Percentiles rank a stretch among this genome's conserved stretches.
phyloP scores from a whole-genome alignment of 2,113 vertebrate genomes.

The Ondatra zibethicus region DNA sequence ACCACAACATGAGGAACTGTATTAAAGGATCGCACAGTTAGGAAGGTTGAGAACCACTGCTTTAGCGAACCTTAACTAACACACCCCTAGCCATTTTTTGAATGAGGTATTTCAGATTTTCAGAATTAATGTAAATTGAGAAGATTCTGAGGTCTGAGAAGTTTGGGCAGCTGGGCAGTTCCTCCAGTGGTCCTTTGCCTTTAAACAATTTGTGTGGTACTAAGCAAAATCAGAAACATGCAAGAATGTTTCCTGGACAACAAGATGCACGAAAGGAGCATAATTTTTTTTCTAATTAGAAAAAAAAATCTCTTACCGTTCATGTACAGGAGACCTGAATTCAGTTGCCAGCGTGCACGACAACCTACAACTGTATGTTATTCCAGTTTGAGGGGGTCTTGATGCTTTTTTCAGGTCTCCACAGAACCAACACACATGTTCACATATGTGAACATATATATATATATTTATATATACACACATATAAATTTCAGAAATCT shows the following conservation, averaged over 20 bases:
- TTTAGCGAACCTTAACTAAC: neutral
- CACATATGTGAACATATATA: neutral
- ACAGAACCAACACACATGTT: neutral
- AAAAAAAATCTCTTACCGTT: neutral
- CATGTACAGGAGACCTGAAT: neutral
- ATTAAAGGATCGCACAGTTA: neutral
- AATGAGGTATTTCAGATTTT: constrained; percentile 42
- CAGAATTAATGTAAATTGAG: constrained; percentile 21
- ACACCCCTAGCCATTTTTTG: constrained; percentile 20
- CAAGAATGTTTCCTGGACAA: constrained; percentile 20
- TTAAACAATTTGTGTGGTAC: neutral
- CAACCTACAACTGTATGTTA: neutral
- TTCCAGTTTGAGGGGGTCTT: neutral
- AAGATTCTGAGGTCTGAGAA: neutral
- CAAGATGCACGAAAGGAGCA: constrained; percentile 75
- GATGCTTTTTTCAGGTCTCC: neutral
- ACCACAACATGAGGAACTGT: neutral
- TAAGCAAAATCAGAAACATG: neutral
- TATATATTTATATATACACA: neutral
- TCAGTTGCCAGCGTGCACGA: no score
- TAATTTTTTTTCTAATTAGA: constrained; percentile 85
- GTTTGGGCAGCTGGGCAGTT: neutral
- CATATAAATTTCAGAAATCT: neutral
- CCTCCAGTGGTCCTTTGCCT: constrained; percentile 48
- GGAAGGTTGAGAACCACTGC: neutral